phyloP scores from a whole-genome alignment of 2,113 vertebrate species.

The Ammospiza nelsoni region DNA sequence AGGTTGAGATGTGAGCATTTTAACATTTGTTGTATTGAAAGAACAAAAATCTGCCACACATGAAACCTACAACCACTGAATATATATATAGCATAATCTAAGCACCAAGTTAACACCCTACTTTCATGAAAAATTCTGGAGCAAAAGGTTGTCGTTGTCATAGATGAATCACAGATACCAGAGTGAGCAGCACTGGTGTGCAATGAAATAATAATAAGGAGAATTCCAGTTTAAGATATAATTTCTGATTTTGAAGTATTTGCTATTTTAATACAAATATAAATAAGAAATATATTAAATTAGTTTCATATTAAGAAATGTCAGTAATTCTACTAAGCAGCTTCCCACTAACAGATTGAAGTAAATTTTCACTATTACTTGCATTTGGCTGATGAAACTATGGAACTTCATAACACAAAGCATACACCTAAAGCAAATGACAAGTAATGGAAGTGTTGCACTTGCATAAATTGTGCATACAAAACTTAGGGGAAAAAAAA shows the following conservation, averaged over 20 bases:
- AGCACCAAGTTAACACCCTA: background rate
- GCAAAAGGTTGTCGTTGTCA: background rate
- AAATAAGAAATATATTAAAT: background rate
- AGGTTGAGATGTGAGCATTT: background rate
- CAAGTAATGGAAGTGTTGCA: background rate
- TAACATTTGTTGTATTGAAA: background rate
- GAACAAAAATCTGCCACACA: background rate
- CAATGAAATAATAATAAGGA: background rate
- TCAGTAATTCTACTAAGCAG: background rate
- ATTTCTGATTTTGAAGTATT: constrained; percentile 30
- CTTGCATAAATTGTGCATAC: background rate
- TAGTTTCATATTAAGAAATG: constrained; percentile 10
- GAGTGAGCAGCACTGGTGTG: background rate
- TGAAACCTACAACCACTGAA: background rate
- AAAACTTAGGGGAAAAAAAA: background rate
- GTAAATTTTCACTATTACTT: background rate
- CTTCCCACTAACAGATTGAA: background rate
- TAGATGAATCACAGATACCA: background rate
- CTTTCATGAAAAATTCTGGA: background rate
- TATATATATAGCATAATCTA: background rate
- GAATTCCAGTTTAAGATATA: background rate
- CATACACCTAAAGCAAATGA: background rate
- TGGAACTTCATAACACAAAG: background rate
- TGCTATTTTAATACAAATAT: constrained; percentile 36
- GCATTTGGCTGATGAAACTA: background rate